Conservation (phyloP, 2,113 vertebrate species). For the Labrus mixtus region DNA sequence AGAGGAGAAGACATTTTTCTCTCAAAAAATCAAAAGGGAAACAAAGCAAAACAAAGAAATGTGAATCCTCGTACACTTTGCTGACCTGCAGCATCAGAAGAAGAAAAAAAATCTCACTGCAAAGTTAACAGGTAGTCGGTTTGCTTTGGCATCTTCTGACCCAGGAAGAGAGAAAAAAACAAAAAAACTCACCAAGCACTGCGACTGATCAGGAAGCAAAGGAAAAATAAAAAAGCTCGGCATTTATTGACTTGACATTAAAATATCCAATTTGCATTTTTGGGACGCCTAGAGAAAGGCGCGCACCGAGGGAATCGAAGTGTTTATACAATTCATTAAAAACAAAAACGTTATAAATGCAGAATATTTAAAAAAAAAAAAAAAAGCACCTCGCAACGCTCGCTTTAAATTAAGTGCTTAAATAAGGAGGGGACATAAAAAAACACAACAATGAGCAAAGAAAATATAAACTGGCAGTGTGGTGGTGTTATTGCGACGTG, state of each 20-base stretch:
- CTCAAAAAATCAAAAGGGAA: slow-evolving; percentile 4
- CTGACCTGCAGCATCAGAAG: slow-evolving; percentile 78
- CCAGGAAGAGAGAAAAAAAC: neutral
- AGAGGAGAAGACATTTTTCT: slow-evolving; percentile 24
- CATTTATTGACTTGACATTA: neutral
- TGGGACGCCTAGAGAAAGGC: neutral
- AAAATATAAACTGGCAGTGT: slow-evolving; percentile 26
- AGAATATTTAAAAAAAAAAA: too few species aligned
- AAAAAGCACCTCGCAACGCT: slow-evolving; percentile 55
- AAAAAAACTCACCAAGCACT: slow-evolving; percentile 5
- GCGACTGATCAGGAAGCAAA: slow-evolving; percentile 19
- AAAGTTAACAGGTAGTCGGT: slow-evolving; percentile 64
- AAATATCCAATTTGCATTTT: slow-evolving; percentile 7
- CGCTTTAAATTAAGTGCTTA: slow-evolving; percentile 71
- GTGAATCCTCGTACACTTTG: slow-evolving; percentile 41
- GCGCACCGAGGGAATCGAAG: neutral
- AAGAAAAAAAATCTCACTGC: slow-evolving; percentile 59
- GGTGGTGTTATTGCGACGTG: slow-evolving; percentile 10
- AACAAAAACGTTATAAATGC: neutral
- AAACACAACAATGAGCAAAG: slow-evolving; percentile 6
- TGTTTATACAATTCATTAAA: slow-evolving; percentile 15
- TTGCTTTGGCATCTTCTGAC: slow-evolving; percentile 64
- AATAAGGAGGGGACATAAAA: slow-evolving; percentile 19
- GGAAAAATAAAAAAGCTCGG: neutral
- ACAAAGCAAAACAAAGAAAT: slow-evolving; percentile 47